phyloP scores from a whole-genome alignment of 2,888 invertebrate species.

The Cenopis cana region DNA sequence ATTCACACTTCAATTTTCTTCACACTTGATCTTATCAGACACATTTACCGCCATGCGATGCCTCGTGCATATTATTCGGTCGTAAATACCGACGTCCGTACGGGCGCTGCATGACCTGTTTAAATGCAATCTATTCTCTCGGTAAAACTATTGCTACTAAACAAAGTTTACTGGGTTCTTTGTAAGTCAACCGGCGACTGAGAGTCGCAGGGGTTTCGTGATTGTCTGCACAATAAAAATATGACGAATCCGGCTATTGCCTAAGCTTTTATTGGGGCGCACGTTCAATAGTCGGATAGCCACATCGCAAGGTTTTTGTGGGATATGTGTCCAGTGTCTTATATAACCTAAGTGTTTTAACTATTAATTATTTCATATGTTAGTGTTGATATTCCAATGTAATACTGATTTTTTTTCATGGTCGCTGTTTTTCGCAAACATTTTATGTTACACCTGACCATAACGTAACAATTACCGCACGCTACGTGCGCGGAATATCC shows the following conservation, averaged over 20 bases:
- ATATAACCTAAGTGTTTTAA: too few relatives aligned
- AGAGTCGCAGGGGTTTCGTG: constrained; percentile 61
- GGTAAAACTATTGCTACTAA: constrained; percentile 1
- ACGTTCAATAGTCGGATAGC: constrained; percentile 59
- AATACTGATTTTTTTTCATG: too few relatives aligned
- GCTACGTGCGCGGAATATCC: too few relatives aligned
- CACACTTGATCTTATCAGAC: not conserved
- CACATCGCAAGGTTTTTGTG: constrained; percentile 13
- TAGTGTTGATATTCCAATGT: too few relatives aligned
- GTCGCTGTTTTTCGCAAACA: too few relatives aligned
- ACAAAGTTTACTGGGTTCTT: constrained; percentile 16
- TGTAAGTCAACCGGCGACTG: constrained; percentile 35
- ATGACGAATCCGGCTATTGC: constrained; percentile 72
- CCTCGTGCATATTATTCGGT: constrained; percentile 73
- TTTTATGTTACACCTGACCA: too few relatives aligned
- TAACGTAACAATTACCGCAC: too few relatives aligned
- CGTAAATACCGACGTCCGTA: constrained; percentile 68
- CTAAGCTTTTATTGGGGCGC: constrained; percentile 70
- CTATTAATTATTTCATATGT: too few relatives aligned
- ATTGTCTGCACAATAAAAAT: constrained; percentile 75
- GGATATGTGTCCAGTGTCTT: constrained; percentile 10
- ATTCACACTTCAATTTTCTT: not conserved
- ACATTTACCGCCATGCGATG: constrained; percentile 72
- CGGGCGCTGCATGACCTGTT: constrained; percentile 72
- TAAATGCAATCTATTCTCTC: constrained; percentile 13